Evolutionary conservation across 2,797 vertebrate genomes (phyloP), one percentile per base, ranked within the genome.

Genomic region (Poecilia velifera): DNA sequence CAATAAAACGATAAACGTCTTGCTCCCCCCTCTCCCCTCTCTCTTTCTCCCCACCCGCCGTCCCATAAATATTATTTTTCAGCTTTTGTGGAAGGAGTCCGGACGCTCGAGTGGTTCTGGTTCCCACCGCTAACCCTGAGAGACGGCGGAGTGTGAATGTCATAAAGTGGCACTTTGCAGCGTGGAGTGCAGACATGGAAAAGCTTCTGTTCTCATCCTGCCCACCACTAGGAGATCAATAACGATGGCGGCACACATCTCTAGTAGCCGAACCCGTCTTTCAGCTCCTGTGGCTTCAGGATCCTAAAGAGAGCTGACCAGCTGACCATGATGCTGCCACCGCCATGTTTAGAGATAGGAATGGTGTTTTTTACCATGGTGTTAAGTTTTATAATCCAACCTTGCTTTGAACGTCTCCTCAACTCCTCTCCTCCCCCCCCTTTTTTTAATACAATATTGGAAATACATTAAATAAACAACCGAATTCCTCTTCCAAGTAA

Each of bases 121-220:
- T 79, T 86, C 78, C 80, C 25, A 13, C 77, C 64, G 31, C 53
- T 10, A 82, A 82, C 80, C 87, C 85, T 2, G 77, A 72, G 88
- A 92, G 88, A 85, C 62, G 4, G 10, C 78, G 43, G 77, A 86
- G 91, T 88, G 92, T 82, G 89, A 92, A 91, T 86, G 89, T 87
- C 89, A 90, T 81, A 86, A 89, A 92, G 92, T 91, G 90, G 80
- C 86, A 90, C 88, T 92, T 93, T 78, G 82, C 88, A 81, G 86
- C 55, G 82, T 70, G 72, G 90, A 90, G 91, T 87, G 91, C 85
- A 72, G 91, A 94, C 94, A 94, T 83, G 89, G 85, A 94, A 92
- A 94, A 88, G 92, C 91, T 93, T 92, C 92, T 93, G 92, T 93
- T 92, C 87, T 91, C 90, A 82, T 92, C 88, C 80, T 86, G 55